Base-by-base conservation (phyloP, 2,797 vertebrate genomes). In the Pelobates cultripes region DNA sequence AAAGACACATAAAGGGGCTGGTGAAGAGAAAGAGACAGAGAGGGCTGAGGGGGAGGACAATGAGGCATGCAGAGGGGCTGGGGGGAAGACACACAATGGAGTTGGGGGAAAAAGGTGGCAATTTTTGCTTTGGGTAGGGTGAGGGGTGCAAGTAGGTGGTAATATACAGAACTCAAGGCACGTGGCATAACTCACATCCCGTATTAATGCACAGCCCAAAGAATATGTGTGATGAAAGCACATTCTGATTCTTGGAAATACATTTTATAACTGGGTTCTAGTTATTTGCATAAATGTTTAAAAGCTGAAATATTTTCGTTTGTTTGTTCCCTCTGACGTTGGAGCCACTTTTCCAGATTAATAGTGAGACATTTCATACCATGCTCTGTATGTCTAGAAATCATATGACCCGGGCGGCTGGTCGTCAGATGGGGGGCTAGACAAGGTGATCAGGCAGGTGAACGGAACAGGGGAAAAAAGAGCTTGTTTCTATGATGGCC, bases 291-390 rank as follows among this genome's bases (percentile, higher is more conserved):
- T n/a, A 61, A 75, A 75, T 70, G 66, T 73, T 77, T 69, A 77
- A 67, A 41, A 42, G 51, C 57, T 17, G 63, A 69, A 68, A 44
- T 70, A 64, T 73, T 77, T 71, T 63, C 3, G 7, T 43, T 17
- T 77, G 69, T 82, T 82, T 77, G 74, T 77, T 77, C 75, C 61
- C 70, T 82, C 47, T 45, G 73, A 73, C 13, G 69, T 68, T 73
- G 67, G 80, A 72, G 28, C 61, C 71, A 45, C 17, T 55, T 72
- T 28, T 66, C 70, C 75, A 43, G 70, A 45, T 72, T 43, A 51
- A 51, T 63, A 43, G 78, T 51, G 64, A 55, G 51, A 73, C 72
- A 40, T 72, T 82, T 75, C 51, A 60, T 67, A 45, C 51, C 69
- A 42, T 63, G 55, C 40, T 3, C 40, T 28, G 75, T 15, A 12